Conservation (phyloP, 2,113 vertebrate species). For the Abramis brama region DNA sequence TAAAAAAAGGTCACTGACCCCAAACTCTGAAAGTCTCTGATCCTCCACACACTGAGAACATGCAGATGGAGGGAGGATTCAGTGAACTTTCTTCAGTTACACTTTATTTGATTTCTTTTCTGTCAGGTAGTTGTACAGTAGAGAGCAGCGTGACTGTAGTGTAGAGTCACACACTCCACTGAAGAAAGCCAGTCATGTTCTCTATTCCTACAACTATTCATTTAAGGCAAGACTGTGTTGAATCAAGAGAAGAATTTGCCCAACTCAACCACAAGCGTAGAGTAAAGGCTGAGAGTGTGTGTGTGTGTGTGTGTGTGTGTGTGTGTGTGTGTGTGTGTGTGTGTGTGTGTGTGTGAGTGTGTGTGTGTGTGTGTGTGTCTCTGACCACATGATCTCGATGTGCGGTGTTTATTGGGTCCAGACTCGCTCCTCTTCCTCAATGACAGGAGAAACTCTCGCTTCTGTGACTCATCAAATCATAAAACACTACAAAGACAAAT, state of each 20-base stretch:
- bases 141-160: neutral
- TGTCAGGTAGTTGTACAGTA: neutral
- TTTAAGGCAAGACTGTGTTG: neutral
- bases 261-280: slow-evolving; percentile 43
- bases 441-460: slow-evolving; percentile 17
- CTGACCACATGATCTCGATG: slow-evolving; percentile 91
- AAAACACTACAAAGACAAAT: neutral
- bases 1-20: neutral
- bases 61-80: neutral
- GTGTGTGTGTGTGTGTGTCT: too few relatives aligned
- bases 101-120: neutral
- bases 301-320: too few relatives aligned
- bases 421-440: slow-evolving; percentile 78
- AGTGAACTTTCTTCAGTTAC: too few relatives aligned
- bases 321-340: too few relatives aligned
- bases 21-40: too few relatives aligned
- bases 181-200: neutral
- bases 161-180: neutral
- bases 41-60: neutral
- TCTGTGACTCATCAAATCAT: slow-evolving; percentile 22
- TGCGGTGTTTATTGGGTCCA: slow-evolving; percentile 90
- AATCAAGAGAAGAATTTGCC: slow-evolving; percentile 9
- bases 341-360: too few relatives aligned
- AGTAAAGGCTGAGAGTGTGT: slow-evolving; percentile 70
- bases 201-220: neutral